Base-by-base conservation (phyloP, 2,113 vertebrate species). In the Tyrannus savana region DNA sequence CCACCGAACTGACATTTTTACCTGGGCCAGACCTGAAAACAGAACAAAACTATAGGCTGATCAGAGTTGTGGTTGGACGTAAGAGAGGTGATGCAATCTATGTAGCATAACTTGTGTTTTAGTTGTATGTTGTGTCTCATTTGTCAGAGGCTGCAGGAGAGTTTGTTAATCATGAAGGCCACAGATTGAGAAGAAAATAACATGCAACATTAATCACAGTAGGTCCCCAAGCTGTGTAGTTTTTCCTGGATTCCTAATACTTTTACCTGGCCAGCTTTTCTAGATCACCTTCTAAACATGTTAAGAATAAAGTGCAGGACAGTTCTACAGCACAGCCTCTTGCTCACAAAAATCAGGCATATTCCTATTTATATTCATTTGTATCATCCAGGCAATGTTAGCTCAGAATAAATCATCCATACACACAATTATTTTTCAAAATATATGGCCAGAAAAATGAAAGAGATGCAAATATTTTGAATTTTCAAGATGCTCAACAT, bases 221-320 rank as follows among this genome's bases (percentile, higher is more conserved):
- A 77, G 10, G 28, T 68, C 18, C 17, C 37, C 12, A 47, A 33
- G 19, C 9, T 39, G 41, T 27, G 7, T 30, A 15, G 55, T 74
- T 88, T 85, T 52, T 88, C 27, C 35, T 44, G 59, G 15, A 66
- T 63, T 41, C 19, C 66, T 83, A 47, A 47, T 31, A 62, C 10
- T 69, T 69, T 68, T 58, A 60, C 16, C 13, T 8, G 44, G 31
- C 9, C 31, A 60, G 22, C 4, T 12, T 67, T 72, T 30, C 53
- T 37, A 37, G 37, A 37, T 37, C 14, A 37, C 24, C 7, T 85
- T 89, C 30, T 22, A 69, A 56, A 59, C 8, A 47, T 0, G 0
- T 21, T 19, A 67, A 53, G 41, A 76, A 66, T 28, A 58, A 89
- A 81, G n/a, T 1, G 1, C 7, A 31, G 42, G 30, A 46, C 28